Conservation (phyloP, 2,888 invertebrate genomes). For the Agrochola lota region DNA sequence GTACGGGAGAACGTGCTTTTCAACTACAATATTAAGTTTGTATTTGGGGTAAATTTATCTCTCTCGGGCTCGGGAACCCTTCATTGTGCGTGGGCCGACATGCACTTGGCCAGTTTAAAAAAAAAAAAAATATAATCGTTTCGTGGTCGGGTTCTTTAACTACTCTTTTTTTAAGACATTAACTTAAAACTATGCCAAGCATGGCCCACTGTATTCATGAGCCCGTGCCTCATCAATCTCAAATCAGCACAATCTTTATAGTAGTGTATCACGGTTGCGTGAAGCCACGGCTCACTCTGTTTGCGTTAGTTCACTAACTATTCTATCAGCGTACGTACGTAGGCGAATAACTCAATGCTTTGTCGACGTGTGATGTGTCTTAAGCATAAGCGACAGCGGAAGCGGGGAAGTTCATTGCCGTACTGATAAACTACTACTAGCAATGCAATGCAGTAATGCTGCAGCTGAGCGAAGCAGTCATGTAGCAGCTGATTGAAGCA, state of each 20-base stretch:
- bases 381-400: constrained; percentile 29
- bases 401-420: not conserved
- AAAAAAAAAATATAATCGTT: not conserved
- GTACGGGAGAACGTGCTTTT: no score
- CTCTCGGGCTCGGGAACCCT: no score
- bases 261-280: constrained; percentile 55
- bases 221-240: constrained; percentile 24
- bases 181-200: not conserved
- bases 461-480: no score
- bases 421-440: not conserved
- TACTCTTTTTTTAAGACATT: no score
- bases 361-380: constrained; percentile 52
- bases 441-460: no score
- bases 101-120: not conserved
- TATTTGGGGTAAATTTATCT: no score
- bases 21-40: no score
- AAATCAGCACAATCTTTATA: constrained; percentile 52
- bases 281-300: constrained; percentile 66
- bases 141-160: not conserved
- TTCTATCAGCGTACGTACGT: constrained; percentile 72
- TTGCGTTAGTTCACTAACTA: constrained; percentile 69
- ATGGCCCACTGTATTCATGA: constrained; percentile 21
- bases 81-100: no score
- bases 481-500: no score
- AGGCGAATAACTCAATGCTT: constrained; percentile 76